A percentile compares a stretch with the other conserved stretches of the same genome.
These are phyloP conservation scores for Ctenodactylus gundi DNA, from an alignment of 2,113 vertebrate genomes.

Conservation along the genomic window DNA sequence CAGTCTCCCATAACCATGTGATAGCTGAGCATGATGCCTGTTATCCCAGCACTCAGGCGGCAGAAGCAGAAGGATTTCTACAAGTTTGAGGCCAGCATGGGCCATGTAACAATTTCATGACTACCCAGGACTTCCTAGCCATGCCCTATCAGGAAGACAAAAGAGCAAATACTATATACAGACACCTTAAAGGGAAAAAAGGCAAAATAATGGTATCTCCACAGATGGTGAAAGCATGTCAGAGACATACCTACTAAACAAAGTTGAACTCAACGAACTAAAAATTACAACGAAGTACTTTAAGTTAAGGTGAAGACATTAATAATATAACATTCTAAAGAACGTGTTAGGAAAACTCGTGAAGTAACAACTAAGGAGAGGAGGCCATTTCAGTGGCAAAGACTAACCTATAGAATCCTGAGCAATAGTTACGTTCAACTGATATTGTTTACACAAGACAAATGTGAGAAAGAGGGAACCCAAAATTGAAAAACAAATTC, in stretches of 20 bases:
- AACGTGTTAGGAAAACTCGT: slow-evolving; percentile 9
- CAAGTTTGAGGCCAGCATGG: too few relatives aligned
- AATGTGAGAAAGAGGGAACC: background rate
- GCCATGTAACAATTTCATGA: too few relatives aligned
- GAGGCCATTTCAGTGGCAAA: slow-evolving; percentile 14
- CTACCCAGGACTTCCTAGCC: too few relatives aligned
- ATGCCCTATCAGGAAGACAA: too few relatives aligned
- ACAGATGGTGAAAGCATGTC: slow-evolving; percentile 2
- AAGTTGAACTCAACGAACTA: background rate
- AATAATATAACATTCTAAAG: slow-evolving; percentile 26
- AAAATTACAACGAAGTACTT: background rate
- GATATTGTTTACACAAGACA: background rate
- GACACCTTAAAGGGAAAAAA: background rate
- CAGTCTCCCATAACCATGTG: too few relatives aligned
- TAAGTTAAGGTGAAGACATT: background rate
- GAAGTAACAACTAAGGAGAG: background rate
- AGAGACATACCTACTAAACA: background rate
- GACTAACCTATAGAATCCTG: background rate
- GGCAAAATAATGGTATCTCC: background rate
- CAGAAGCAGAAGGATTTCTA: too few relatives aligned
- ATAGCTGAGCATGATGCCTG: too few relatives aligned
- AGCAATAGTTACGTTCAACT: background rate
- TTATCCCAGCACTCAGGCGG: too few relatives aligned
- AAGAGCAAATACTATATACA: background rate
- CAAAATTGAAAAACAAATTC: slow-evolving; percentile 6